phyloP scores from a whole-genome alignment of 1,140 invertebrate genomes.

The Oreohelix idahoensis region DNA sequence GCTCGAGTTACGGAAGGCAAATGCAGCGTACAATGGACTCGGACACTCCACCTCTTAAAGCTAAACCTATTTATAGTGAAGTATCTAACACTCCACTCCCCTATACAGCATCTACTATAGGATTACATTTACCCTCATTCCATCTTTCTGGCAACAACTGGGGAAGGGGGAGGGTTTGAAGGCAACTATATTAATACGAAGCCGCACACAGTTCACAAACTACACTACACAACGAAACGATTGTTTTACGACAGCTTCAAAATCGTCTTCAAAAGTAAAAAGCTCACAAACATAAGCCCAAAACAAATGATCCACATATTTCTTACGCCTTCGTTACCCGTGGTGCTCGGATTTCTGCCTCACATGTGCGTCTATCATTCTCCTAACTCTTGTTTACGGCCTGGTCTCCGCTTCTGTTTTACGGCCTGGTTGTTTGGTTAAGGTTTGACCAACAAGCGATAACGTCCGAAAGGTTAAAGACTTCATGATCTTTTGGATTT shows the following conservation, averaged over 20 bases:
- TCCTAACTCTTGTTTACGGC: background rate
- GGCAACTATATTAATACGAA: background rate
- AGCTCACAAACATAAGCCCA: background rate
- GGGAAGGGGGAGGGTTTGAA: too few species aligned
- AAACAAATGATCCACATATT: background rate
- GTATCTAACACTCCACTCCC: too few species aligned
- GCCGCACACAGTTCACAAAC: background rate
- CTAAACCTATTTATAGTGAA: too few species aligned
- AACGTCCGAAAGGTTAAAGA: constrained; percentile 10
- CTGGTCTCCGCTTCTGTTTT: constrained; percentile 8
- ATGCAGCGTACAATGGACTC: too few species aligned
- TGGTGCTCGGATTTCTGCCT: background rate
- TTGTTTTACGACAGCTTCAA: background rate
- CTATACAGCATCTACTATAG: too few species aligned
- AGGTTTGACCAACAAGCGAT: constrained; percentile 13
- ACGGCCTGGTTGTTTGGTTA: background rate
- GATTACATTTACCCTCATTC: too few species aligned
- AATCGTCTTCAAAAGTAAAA: background rate
- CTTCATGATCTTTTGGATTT: constrained; percentile 3
- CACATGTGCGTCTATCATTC: background rate
- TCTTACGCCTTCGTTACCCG: background rate
- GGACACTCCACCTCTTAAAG: too few species aligned
- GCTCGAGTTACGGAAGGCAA: too few species aligned
- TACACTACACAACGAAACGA: background rate
- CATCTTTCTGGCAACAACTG: too few species aligned